A percentile compares a stretch with the other conserved stretches of the same genome.
Evolutionary conservation across 2,888 invertebrate genomes (phyloP).

Genomic region (Sialis lutaria): DNA sequence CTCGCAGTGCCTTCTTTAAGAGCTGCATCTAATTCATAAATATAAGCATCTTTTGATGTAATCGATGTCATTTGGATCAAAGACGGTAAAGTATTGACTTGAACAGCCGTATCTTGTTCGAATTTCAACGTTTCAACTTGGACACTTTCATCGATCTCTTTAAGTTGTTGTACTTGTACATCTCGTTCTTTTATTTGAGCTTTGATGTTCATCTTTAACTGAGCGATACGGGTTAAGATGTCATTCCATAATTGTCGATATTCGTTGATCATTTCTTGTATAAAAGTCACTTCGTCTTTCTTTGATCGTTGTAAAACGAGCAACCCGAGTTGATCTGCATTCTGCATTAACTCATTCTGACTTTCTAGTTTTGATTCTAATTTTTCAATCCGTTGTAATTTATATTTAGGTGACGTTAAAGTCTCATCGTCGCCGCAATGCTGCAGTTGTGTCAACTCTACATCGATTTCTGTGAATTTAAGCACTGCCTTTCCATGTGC

Average conservation of each 20-base stretch:
- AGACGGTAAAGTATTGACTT: constrained; percentile 60
- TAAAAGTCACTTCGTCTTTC: constrained; percentile 32
- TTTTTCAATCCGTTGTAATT: constrained; percentile 27
- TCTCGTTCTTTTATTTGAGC: constrained; percentile 19
- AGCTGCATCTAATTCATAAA: constrained; percentile 56
- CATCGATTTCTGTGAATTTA: constrained; percentile 52
- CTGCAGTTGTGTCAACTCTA: constrained; percentile 49
- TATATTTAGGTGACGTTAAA: constrained; percentile 25
- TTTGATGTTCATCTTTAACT: constrained; percentile 25
- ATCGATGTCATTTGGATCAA: constrained; percentile 45
- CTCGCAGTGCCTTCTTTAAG: constrained; percentile 51
- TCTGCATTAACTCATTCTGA: constrained; percentile 30
- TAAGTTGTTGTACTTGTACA: constrained; percentile 14
- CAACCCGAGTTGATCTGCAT: constrained; percentile 40
- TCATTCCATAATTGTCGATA: constrained; percentile 46
- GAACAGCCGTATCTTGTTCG: constrained; percentile 60
- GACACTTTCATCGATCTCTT: constrained; percentile 36
- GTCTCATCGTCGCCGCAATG: constrained; percentile 34
- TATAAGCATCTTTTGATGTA: constrained; percentile 69
- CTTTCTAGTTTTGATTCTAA: constrained; percentile 37
- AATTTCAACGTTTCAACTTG: constrained; percentile 60
- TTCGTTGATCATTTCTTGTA: constrained; percentile 44
- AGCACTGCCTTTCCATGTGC: constrained; percentile 56
- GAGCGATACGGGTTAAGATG: constrained; percentile 32
- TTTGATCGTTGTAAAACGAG: constrained; percentile 38